Evolutionary conservation across 92 coral and sea anemone genomes (phyloP), one percentile per base, ranked within the genome.

Genomic region (Parazoanthus atlanticus): DNA sequence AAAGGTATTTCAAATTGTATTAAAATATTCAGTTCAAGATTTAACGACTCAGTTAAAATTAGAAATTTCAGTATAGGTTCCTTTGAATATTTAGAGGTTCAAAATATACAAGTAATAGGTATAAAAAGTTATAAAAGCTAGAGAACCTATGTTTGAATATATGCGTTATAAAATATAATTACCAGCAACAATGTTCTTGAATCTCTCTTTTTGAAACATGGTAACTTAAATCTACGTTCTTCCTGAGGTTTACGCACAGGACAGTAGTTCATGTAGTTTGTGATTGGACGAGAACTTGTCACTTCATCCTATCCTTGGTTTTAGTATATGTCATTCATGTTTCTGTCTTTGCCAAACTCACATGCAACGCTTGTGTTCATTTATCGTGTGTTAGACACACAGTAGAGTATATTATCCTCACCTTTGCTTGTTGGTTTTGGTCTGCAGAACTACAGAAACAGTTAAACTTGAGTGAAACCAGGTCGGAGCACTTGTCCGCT

Each of bases 361-460:
- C 78, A 31, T 21, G 25, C 78, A 74, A 6, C 19, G 29, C 40
- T 33, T 33, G 36, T 11, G 56, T 11, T 41, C 43, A 23, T 8
- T 76, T 23, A 40, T 25, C 25, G 41, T 56, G 29, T 32, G 67
- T 46, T n/a, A 58, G 28, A 25, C 34, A 8, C 85, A 34, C 30
- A 32, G 6, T 40, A 17, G 1, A 15, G 21, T 36, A 11, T 84
- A 3, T 19, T 33, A n/a, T 11, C 33, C 29, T 70, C 77, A 69
- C 77, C 66, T 49, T 70, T 70, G 19, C 87, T 41, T 43, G 34
- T 25, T 40, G 43, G 1, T 16, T 58, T 89, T 26, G 88, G 52
- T 91, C 75, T 85, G 13, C 90, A 95, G 98, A 95, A 86, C 92
- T 95, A 66, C 98, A 95, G 86, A 92, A 90, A 78, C 98, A 95